Evolutionary conservation across 2,797 vertebrate species (phyloP).

Genomic region (Micrastur ruficollis): DNA sequence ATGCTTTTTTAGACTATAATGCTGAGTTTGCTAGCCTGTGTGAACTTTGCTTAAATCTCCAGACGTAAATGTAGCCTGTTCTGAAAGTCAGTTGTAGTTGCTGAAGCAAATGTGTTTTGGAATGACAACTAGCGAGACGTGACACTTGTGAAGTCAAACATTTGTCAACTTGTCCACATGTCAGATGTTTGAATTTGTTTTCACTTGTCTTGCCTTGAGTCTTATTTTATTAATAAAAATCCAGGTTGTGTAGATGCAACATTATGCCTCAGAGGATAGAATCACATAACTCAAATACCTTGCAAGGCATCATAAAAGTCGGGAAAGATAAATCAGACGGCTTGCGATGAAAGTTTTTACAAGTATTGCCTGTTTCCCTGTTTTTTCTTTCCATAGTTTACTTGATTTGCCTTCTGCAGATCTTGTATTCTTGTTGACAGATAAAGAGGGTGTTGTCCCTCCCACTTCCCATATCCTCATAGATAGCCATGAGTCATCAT

Average conservation of each 20-base stretch:
- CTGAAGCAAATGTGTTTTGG: not conserved
- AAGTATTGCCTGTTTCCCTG: not conserved
- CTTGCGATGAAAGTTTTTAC: not conserved
- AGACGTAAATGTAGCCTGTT: not conserved
- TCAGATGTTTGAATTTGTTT: slow-evolving; percentile 27
- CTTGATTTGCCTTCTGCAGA: not conserved
- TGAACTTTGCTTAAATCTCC: not conserved
- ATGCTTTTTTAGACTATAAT: not conserved
- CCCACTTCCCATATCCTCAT: not conserved
- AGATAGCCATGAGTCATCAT: not conserved
- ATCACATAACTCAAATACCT: not conserved
- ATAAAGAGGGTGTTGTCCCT: not conserved
- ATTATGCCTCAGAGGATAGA: not conserved
- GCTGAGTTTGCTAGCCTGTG: not conserved
- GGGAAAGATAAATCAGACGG: not conserved
- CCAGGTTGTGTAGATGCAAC: not conserved
- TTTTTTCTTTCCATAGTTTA: not conserved
- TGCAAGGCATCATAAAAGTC: not conserved
- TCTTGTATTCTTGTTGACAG: not conserved
- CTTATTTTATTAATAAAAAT: not conserved
- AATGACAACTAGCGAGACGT: not conserved
- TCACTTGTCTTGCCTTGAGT: not conserved
- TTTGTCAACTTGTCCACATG: slow-evolving; percentile 33
- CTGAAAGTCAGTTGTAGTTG: not conserved
- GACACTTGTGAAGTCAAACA: slow-evolving; percentile 20